A percentile compares a stretch with the other conserved stretches of the same genome.
Evolutionary conservation across 2,888 invertebrate species (phyloP).

Genomic region (Ophion slaviceki): DNA sequence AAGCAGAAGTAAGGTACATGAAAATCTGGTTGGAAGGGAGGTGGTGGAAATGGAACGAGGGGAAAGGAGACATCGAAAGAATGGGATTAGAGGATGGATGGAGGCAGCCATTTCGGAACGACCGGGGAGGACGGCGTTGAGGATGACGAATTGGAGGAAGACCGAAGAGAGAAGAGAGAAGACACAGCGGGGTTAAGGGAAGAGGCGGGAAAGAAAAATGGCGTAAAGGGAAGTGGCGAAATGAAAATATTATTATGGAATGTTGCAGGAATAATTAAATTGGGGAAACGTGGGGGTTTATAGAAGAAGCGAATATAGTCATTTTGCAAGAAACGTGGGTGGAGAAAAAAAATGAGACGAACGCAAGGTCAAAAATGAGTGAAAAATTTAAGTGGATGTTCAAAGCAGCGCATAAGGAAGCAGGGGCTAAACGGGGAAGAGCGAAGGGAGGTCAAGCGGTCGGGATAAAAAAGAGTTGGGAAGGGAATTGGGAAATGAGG

Average conservation of each 20-base stretch:
- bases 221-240: not conserved
- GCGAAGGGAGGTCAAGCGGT: too few relatives aligned
- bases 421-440: too few relatives aligned
- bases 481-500: too few relatives aligned
- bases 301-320: not conserved
- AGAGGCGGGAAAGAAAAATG: not conserved
- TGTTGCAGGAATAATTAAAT: constrained; percentile 21
- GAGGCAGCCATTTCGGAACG: not conserved
- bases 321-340: too few relatives aligned
- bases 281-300: constrained; percentile 2
- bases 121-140: not conserved
- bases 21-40: not conserved
- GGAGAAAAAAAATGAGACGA: too few relatives aligned
- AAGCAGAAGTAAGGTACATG: not conserved
- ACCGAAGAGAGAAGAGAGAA: too few relatives aligned
- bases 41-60: not conserved
- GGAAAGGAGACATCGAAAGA: not conserved
- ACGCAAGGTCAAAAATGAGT: too few relatives aligned
- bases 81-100: not conserved
- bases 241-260: not conserved
- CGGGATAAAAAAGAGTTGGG: too few relatives aligned
- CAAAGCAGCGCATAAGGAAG: too few relatives aligned
- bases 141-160: too few relatives aligned
- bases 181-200: not conserved
- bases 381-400: too few relatives aligned